Conservation (phyloP, 2,113 vertebrate species). For the Dromas ardeola region DNA sequence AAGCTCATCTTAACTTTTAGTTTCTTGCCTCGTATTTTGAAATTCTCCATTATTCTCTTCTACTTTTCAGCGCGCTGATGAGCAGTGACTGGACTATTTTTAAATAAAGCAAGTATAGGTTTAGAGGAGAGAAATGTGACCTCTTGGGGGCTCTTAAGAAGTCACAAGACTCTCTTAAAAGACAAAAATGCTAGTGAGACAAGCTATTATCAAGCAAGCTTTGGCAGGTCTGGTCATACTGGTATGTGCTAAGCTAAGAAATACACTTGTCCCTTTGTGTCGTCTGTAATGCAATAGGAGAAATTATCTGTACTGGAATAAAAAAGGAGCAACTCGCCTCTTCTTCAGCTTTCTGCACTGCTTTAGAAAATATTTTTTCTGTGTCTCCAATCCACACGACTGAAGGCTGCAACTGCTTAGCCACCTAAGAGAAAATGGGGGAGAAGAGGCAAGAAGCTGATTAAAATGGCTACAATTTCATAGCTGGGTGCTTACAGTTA, state of each 20-base stretch:
- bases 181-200: neutral
- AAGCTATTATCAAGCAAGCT: conserved; percentile 38
- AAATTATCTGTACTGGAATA: neutral
- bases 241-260: neutral
- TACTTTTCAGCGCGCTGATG: conserved; percentile 18
- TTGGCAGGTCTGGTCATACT: conserved; percentile 4
- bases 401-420: conserved; percentile 83
- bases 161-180: conserved; percentile 39
- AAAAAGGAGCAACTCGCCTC: conserved; percentile 62
- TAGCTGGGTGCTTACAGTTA: neutral
- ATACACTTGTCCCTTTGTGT: conserved; percentile 20
- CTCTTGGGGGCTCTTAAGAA: conserved; percentile 32
- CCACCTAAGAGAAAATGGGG: conserved; percentile 74
- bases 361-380: conserved; percentile 85
- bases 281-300: neutral
- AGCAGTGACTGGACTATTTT: conserved; percentile 41
- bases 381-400: conserved; percentile 85
- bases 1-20: conserved; percentile 23
- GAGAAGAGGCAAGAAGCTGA: neutral
- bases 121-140: conserved; percentile 26
- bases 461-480: neutral
- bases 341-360: conserved; percentile 61
- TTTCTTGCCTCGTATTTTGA: neutral
- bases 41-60: conserved; percentile 14
- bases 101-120: conserved; percentile 44